Percentiles rank a stretch among this genome's conserved stretches.
Conservation (phyloP, 2,888 invertebrate genomes). For the Amiota mariae region DNA sequence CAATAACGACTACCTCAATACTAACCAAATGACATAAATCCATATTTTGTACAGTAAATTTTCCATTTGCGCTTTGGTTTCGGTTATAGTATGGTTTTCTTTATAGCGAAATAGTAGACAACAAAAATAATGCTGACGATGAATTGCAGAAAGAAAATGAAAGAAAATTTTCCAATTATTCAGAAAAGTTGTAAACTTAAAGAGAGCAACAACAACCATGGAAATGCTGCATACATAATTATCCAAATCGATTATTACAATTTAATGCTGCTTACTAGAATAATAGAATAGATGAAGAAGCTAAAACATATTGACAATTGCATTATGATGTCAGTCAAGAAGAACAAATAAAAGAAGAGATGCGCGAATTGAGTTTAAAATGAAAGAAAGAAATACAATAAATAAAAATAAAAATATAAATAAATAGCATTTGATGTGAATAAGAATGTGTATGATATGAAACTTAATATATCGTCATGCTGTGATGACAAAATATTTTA, state of each 20-base stretch:
- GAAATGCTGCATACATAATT: no score
- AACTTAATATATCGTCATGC: slow-evolving; percentile 19
- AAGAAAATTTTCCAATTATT: slow-evolving; percentile 21
- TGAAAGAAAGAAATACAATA: neutral
- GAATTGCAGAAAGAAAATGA: slow-evolving; percentile 14
- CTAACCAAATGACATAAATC: slow-evolving; percentile 57
- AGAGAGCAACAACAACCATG: no score
- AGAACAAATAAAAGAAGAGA: slow-evolving; percentile 17
- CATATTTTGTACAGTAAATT: slow-evolving; percentile 62
- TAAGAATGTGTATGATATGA: slow-evolving; percentile 4
- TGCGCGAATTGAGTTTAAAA: no score
- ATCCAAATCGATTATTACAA: no score
- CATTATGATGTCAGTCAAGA: slow-evolving; percentile 24
- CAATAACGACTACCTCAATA: slow-evolving; percentile 9
- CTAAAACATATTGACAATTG: neutral
- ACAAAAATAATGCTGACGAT: neutral
- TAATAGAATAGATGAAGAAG: no score
- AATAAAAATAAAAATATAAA: neutral
- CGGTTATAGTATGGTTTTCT: neutral
- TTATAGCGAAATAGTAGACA: slow-evolving; percentile 21
- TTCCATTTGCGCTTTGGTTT: slow-evolving; percentile 54
- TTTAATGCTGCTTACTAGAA: no score
- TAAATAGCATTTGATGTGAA: slow-evolving; percentile 12
- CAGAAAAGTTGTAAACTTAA: slow-evolving; percentile 11
- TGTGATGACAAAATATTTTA: slow-evolving; percentile 28